Conservation (phyloP, 2,113 vertebrate species). For the Pterocles orientalis region DNA sequence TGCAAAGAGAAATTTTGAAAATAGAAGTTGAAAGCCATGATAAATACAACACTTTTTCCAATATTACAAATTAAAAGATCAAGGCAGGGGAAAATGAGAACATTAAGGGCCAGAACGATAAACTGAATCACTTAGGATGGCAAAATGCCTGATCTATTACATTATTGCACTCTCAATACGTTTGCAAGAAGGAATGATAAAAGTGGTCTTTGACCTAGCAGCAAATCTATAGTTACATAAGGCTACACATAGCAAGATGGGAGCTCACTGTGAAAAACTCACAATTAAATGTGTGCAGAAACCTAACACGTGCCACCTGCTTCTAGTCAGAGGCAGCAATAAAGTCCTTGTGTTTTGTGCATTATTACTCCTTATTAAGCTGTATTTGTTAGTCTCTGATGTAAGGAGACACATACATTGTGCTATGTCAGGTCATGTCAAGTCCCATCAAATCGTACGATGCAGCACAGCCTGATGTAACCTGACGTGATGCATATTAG, state of each 20-base stretch:
- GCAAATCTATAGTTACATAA: not conserved
- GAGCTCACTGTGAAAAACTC: not conserved
- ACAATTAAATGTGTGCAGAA: not conserved
- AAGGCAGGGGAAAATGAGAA: constrained; percentile 46
- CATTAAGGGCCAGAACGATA: constrained; percentile 2
- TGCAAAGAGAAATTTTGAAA: constrained; percentile 43
- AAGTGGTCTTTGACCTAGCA: not conserved
- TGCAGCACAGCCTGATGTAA: not conserved
- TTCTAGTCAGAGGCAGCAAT: not conserved
- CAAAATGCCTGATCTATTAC: constrained; percentile 13
- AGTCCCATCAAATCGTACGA: constrained; percentile 8
- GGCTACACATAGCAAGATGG: not conserved
- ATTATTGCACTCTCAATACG: not conserved
- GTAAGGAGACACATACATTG: constrained; percentile 52
- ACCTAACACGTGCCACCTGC: not conserved
- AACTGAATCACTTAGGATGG: constrained; percentile 23
- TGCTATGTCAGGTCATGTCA: constrained; percentile 64
- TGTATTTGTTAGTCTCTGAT: constrained; percentile 21
- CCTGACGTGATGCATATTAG: constrained; percentile 37
- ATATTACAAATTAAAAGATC: constrained; percentile 35
- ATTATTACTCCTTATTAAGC: constrained; percentile 20
- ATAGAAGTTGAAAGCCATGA: not conserved
- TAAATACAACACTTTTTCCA: constrained; percentile 15
- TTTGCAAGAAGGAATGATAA: constrained; percentile 8
- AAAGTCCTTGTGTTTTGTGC: not conserved